Evolutionary conservation across 2,888 invertebrate genomes (phyloP), one percentile per base, ranked within the genome.

Genomic region (Steinernema carpocapsae): DNA sequence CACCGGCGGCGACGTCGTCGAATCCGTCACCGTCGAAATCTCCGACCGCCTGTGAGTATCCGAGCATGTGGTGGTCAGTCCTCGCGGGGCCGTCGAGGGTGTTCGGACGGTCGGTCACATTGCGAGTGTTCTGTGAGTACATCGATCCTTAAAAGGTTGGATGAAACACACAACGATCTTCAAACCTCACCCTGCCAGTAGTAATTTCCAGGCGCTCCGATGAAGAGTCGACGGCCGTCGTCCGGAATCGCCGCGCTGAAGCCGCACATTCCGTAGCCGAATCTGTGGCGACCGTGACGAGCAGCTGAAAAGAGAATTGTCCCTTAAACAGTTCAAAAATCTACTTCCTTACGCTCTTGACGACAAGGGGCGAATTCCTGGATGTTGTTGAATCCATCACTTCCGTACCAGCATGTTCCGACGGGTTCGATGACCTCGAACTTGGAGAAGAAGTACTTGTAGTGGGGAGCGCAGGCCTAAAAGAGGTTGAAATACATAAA

Each of bases 241-340:
- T 93, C 92, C 74, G 94, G 92, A 80, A 97, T 91, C 76, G 94
- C 92, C 59, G 94, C 95, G 85, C 94, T 94, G 87, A 97, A 92
- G 81, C 97, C 97, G 83, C 96, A 95, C 89, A 97, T 96, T 89
- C 97, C 97, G 84, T 93, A 94, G 77, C 97, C 97, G 88, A 95
- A 94, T 84, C 94, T 92, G 88, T 96, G 93, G 88, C 94, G 94
- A 51, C 90, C 90, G 74, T 85, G 86, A 85, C 88, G 89, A 22
- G 86, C 86, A 37, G 83, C 88, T 88, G 78, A 75, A 85, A 64
- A 64, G 32, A 1, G 1, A 17, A 17, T 17, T 6, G 6, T 12
- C 26, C 14, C 22, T 22, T 14, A 26, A 4, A n/a, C 14, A 7
- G 64, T 17, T 2, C 17, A 1, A 32, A 4, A 29, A 37, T 29